These are phyloP conservation scores for Mythimna loreyi DNA, from an alignment of 2,888 invertebrate species.

Conservation along the genomic window DNA sequence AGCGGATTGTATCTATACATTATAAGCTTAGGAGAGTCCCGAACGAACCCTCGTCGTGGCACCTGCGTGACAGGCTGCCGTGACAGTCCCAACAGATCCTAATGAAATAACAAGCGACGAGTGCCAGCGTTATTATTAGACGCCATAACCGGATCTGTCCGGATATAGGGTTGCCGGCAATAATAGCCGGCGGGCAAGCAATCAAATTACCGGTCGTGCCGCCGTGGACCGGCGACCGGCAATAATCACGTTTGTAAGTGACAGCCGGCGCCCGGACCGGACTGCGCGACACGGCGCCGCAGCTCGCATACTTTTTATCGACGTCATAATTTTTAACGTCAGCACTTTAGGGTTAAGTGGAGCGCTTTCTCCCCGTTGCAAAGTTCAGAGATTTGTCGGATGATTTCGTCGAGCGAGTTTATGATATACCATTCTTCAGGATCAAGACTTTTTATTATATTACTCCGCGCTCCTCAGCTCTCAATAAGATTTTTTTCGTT, in stretches of 20 bases:
- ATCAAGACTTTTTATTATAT: conserved; percentile 31
- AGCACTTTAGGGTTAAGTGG: conserved; percentile 56
- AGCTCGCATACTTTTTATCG: conserved; percentile 62
- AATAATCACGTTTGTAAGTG: conserved; percentile 75
- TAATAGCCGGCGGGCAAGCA: conserved; percentile 78
- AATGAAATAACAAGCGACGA: conserved; percentile 71
- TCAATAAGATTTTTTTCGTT: conserved; percentile 26
- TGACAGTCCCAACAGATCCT: conserved; percentile 55
- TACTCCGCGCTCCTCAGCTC: conserved; percentile 6
- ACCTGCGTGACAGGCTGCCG: conserved; percentile 38
- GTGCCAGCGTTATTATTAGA: conserved; percentile 72
- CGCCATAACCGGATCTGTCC: conserved; percentile 75
- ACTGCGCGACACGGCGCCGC: conserved; percentile 53
- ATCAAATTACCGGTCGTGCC: conserved; percentile 78
- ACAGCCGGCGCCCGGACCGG: conserved; percentile 61
- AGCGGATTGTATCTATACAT: conserved; percentile 25
- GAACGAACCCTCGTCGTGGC: conserved; percentile 26
- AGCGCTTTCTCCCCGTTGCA: conserved; percentile 24
- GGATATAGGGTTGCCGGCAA: conserved; percentile 78
- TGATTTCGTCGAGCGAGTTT: conserved; percentile 41
- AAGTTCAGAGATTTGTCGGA: conserved; percentile 52
- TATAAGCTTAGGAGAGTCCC: conserved; percentile 31
- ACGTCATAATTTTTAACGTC: conserved; percentile 67
- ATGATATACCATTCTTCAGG: conserved; percentile 40
- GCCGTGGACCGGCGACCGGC: conserved; percentile 56